These are phyloP conservation scores for Alcis repandata DNA, from an alignment of 2,888 invertebrate genomes.

Conservation along the genomic window DNA sequence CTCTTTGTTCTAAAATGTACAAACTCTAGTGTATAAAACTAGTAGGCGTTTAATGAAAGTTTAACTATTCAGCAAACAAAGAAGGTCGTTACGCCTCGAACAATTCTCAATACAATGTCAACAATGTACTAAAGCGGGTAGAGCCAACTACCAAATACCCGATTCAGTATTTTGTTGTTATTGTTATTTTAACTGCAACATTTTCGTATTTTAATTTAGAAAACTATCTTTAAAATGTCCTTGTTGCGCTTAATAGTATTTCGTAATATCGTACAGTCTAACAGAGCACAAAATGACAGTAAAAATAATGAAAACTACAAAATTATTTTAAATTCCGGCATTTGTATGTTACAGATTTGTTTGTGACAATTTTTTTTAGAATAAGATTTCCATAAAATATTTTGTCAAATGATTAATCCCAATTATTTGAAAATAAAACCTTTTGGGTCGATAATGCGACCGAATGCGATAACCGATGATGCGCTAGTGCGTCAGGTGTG, in stretches of 20 bases:
- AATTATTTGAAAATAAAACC: too few relatives aligned
- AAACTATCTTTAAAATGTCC: too few relatives aligned
- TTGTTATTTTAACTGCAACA: constrained; percentile 28
- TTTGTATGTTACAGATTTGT: too few relatives aligned
- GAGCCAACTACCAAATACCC: too few relatives aligned
- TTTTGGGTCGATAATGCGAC: too few relatives aligned
- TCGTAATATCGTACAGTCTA: neutral
- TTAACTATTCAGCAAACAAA: constrained; percentile 41
- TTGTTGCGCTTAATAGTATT: neutral
- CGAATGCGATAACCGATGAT: too few relatives aligned
- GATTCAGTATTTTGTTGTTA: constrained; percentile 10
- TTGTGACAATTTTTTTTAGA: too few relatives aligned
- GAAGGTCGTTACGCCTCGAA: constrained; percentile 33
- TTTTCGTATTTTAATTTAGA: neutral
- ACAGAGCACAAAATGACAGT: neutral
- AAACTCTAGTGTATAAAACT: neutral
- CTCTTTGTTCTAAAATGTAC: neutral
- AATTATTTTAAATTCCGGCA: too few relatives aligned
- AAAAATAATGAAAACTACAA: too few relatives aligned
- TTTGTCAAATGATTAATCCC: too few relatives aligned
- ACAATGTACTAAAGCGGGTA: constrained; percentile 33
- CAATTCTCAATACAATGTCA: constrained; percentile 46
- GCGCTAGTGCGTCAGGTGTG: too few relatives aligned
- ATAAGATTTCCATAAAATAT: too few relatives aligned
- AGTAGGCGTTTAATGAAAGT: constrained; percentile 37